Percentiles rank a stretch among this genome's conserved stretches.
phyloP scores from a whole-genome alignment of 2,888 invertebrate species.

The Scrobipalpa costella region DNA sequence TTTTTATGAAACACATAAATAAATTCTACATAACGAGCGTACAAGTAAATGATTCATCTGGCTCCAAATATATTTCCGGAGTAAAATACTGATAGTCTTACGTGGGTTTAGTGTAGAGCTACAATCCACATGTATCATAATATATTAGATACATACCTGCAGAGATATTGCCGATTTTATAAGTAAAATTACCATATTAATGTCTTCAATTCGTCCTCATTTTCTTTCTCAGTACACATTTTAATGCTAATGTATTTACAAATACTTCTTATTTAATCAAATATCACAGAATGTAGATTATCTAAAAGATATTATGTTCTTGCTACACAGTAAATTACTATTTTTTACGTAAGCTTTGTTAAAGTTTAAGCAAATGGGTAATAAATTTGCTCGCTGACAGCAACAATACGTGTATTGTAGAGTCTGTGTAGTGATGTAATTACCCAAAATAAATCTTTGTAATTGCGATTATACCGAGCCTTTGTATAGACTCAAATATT shows the following conservation, averaged over 20 bases:
- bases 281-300: constrained; percentile 10
- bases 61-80: constrained; percentile 13
- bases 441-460: constrained; percentile 39
- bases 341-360: not conserved
- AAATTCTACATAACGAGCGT: not conserved
- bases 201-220: constrained; percentile 26
- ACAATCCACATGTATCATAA: not conserved
- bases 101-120: not conserved
- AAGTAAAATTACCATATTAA: constrained; percentile 9
- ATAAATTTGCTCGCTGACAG: constrained; percentile 2
- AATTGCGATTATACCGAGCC: constrained; percentile 28
- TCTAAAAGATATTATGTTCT: not conserved
- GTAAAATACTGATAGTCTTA: not conserved
- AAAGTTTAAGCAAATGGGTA: not conserved
- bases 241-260: constrained; percentile 27
- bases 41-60: constrained; percentile 25
- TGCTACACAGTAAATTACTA: not conserved
- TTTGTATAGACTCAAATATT: not conserved
- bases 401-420: constrained; percentile 16
- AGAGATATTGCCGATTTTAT: not conserved
- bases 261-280: constrained; percentile 25
- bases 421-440: constrained; percentile 38
- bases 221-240: constrained; percentile 25
- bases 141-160: not conserved
- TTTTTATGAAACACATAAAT: constrained; percentile 13